Evolutionary conservation across 2,113 vertebrate genomes (phyloP).

Genomic region (Charadrius vociferus): DNA sequence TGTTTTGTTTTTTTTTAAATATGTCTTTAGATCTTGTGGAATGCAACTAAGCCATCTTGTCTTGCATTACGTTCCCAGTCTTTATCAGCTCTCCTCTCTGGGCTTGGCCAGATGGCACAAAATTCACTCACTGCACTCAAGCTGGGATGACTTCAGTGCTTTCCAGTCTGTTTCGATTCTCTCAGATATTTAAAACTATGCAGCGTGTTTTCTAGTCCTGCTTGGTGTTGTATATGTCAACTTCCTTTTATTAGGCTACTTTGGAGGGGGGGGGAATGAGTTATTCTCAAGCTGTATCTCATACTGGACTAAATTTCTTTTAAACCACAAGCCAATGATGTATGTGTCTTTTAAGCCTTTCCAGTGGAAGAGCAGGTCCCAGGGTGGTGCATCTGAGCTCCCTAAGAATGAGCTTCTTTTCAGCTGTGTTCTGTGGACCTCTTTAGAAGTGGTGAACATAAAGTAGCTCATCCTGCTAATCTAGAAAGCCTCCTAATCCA

Average conservation of each 20-base stretch:
- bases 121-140: background rate
- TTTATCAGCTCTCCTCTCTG: background rate
- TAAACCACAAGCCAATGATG: background rate
- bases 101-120: background rate
- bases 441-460: background rate
- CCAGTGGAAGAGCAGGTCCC: background rate
- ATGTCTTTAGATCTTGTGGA: background rate
- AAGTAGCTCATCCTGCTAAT: background rate
- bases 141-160: background rate
- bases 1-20: background rate
- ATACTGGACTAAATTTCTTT: background rate
- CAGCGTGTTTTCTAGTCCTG: background rate
- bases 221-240: background rate
- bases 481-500: background rate
- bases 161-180: background rate
- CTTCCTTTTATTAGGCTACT: background rate
- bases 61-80: background rate
- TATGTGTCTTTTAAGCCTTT: background rate
- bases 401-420: background rate
- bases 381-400: background rate
- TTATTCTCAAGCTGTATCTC: background rate
- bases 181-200: background rate
- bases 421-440: background rate
- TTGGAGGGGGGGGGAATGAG: background rate
- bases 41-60: background rate